Percentiles rank a stretch among this genome's conserved stretches.
Evolutionary conservation across 2,888 invertebrate genomes (phyloP).

Genomic region (Andrena trimmerana): DNA sequence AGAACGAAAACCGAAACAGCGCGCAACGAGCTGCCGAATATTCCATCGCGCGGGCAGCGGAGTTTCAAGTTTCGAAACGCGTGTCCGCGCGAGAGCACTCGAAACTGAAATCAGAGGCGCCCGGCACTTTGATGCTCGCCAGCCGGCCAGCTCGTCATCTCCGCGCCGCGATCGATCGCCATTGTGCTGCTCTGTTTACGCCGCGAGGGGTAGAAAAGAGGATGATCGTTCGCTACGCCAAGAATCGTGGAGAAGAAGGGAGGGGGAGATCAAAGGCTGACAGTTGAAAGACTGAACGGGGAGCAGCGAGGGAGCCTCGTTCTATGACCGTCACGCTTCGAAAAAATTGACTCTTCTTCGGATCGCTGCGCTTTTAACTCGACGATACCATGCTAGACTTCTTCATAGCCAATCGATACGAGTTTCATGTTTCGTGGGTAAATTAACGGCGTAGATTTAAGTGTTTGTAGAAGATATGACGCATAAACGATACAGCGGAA

Average conservation of each 20-base stretch:
- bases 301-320: slow-evolving; percentile 10
- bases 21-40: neutral
- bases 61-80: slow-evolving; percentile 23
- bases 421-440: too few species aligned
- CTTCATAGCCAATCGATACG: neutral
- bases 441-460: neutral
- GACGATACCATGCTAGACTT: neutral
- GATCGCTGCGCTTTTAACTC: slow-evolving; percentile 10
- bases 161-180: slow-evolving; percentile 18
- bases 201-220: neutral
- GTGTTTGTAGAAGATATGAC: neutral
- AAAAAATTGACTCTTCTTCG: neutral
- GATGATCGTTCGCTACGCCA: slow-evolving; percentile 22
- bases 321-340: neutral
- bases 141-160: slow-evolving; percentile 36
- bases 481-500: too few species aligned
- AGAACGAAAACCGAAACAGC: neutral
- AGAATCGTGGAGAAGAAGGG: slow-evolving; percentile 4
- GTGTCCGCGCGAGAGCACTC: slow-evolving; percentile 11
- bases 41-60: neutral
- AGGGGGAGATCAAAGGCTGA: slow-evolving; percentile 27
- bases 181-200: slow-evolving; percentile 12
- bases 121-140: slow-evolving; percentile 7
- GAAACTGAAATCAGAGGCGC: slow-evolving; percentile 16
- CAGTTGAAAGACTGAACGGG: neutral